Conservation (phyloP, 2,113 vertebrate genomes). For the Cryptomyrus ogoouensis region DNA sequence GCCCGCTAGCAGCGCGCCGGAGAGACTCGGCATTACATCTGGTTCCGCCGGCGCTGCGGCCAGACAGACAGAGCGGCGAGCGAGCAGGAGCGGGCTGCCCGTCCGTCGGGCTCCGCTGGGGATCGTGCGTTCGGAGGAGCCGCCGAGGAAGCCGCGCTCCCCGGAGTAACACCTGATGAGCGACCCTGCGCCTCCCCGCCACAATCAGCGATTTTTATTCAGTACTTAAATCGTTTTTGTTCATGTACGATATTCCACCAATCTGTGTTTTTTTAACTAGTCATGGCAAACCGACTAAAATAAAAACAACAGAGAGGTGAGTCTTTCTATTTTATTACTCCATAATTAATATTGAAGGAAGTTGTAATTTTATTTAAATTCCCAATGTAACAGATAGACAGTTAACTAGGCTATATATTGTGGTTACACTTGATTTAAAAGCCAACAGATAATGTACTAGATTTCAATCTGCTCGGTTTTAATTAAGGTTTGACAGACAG, state of each 20-base stretch:
- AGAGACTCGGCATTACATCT: not conserved
- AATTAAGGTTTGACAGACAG: not conserved
- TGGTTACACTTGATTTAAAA: not conserved
- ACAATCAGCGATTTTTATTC: not conserved
- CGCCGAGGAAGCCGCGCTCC: not conserved
- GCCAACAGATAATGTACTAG: not conserved
- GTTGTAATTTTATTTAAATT: not conserved
- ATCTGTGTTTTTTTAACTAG: not conserved
- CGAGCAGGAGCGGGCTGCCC: not conserved
- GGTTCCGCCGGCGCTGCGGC: not conserved
- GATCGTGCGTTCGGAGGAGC: not conserved
- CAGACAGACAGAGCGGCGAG: not conserved
- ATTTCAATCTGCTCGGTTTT: not conserved
- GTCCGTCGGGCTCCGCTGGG: not conserved
- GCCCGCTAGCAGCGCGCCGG: not conserved
- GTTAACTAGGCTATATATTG: not conserved
- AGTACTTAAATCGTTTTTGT: not conserved
- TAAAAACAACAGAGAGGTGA: constrained; percentile 1
- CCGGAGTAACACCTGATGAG: not conserved
- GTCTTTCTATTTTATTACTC: not conserved
- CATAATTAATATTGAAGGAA: not conserved
- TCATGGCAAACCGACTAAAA: not conserved
- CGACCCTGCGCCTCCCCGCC: not conserved
- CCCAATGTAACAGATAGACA: not conserved
- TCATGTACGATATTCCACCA: not conserved